Percentiles rank a stretch among this genome's conserved stretches.
Evolutionary conservation across 2,888 invertebrate genomes (phyloP).

Genomic region (Onthophagus sagittarius): DNA sequence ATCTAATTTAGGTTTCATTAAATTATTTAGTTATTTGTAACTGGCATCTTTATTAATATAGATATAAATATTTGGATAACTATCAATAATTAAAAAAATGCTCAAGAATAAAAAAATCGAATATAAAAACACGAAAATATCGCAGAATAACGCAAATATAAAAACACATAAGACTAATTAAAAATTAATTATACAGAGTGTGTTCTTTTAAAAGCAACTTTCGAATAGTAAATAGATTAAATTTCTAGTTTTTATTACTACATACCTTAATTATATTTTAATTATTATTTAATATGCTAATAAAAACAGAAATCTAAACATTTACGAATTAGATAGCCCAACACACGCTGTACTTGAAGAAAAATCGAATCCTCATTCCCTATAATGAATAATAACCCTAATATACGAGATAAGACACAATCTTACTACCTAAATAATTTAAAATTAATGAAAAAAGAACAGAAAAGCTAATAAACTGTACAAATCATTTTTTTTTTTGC

Average conservation of each 20-base stretch:
- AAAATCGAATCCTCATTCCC: no score
- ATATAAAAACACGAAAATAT: conserved; percentile 5
- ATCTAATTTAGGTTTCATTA: not conserved
- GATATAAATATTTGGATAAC: conserved; percentile 25
- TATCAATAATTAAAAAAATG: conserved; percentile 16
- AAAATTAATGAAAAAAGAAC: conserved; percentile 12
- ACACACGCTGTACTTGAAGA: no score
- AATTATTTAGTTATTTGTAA: conserved; percentile 2
- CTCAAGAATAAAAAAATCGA: conserved; percentile 19
- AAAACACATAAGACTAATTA: not conserved
- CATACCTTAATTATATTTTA: no score
- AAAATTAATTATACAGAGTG: not conserved
- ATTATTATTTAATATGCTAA: no score
- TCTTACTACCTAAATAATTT: conserved; percentile 1
- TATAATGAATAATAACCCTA: no score
- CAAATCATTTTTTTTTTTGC: conserved; percentile 15
- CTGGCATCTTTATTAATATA: conserved; percentile 22
- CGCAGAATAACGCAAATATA: conserved; percentile 8
- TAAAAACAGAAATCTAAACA: no score
- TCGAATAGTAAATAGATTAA: not conserved
- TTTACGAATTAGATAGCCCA: no score
- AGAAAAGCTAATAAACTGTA: conserved; percentile 16
- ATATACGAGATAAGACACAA: not conserved
- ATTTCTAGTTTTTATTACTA: not conserved
- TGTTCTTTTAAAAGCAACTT: not conserved